phyloP scores from a whole-genome alignment of 1,140 invertebrate genomes.

The Drosophila kurseongensis region DNA sequence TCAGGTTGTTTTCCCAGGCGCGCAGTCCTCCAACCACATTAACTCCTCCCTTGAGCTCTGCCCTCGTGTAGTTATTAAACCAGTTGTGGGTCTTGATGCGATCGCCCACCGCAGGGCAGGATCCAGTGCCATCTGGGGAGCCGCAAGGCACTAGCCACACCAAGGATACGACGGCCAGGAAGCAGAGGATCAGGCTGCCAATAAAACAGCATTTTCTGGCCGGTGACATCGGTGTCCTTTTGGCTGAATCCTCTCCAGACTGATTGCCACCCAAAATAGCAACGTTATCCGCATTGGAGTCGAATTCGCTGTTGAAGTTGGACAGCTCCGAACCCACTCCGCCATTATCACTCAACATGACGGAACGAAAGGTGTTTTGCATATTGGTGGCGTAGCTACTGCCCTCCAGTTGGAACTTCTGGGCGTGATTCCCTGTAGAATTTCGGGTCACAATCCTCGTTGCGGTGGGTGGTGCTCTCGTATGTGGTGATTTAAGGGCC shows the following conservation, averaged over 20 bases:
- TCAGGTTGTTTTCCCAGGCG: conserved; percentile 88
- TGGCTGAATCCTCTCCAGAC: conserved; percentile 24
- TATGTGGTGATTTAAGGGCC: conserved; percentile 62
- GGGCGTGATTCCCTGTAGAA: conserved; percentile 18
- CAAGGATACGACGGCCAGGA: conserved; percentile 89
- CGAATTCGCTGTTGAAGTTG: conserved; percentile 79
- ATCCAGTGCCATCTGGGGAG: conserved; percentile 85
- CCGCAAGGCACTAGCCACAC: conserved; percentile 91
- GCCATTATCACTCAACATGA: conserved; percentile 86
- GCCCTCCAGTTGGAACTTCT: conserved; percentile 53
- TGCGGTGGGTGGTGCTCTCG: conserved; percentile 36
- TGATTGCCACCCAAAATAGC: conserved; percentile 69
- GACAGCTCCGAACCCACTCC: conserved; percentile 72
- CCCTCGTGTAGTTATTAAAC: conserved; percentile 89
- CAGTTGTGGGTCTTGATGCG: conserved; percentile 87
- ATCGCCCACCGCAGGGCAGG: conserved; percentile 86
- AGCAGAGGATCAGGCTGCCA: conserved; percentile 88
- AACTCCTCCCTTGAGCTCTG: conserved; percentile 90
- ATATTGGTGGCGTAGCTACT: conserved; percentile 76
- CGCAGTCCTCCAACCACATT: conserved; percentile 88
- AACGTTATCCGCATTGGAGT: conserved; percentile 76
- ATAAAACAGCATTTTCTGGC: conserved; percentile 88
- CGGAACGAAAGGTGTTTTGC: conserved; percentile 84
- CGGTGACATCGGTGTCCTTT: conserved; percentile 87
- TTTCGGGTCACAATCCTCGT: conserved; percentile 44